A percentile compares a stretch with the other conserved stretches of the same genome.
Conservation (phyloP, 2,113 vertebrate genomes). For the Acanthochromis polyacanthus region DNA sequence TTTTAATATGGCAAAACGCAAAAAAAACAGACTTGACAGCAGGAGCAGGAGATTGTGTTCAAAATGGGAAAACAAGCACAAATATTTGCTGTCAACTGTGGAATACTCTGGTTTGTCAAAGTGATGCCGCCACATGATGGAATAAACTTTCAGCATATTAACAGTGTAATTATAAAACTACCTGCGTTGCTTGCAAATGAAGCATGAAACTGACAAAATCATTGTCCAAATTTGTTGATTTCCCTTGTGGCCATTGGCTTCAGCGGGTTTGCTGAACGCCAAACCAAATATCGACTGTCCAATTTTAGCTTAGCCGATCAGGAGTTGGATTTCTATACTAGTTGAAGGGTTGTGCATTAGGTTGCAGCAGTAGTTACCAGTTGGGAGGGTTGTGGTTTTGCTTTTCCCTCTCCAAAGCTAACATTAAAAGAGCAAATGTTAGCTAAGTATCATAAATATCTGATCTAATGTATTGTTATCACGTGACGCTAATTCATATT, state of each 20-base stretch:
- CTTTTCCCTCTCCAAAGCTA: too few species aligned
- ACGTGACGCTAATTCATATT: too few species aligned
- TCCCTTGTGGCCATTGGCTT: not conserved
- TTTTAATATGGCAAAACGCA: slow-evolving; percentile 17
- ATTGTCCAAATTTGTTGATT: slow-evolving; percentile 9
- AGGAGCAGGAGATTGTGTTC: slow-evolving; percentile 7
- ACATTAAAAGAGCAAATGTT: too few species aligned
- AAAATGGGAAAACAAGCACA: slow-evolving; percentile 22
- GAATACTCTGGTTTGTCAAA: slow-evolving; percentile 22
- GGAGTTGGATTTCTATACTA: too few species aligned
- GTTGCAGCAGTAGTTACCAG: too few species aligned
- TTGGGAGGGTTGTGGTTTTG: too few species aligned
- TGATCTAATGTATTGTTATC: too few species aligned
- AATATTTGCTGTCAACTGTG: slow-evolving; percentile 18
- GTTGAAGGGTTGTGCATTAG: not conserved
- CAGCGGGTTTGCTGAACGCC: not conserved
- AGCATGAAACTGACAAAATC: slow-evolving; percentile 2
- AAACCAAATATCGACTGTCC: not conserved
- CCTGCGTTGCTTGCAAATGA: not conserved
- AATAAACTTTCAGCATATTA: not conserved
- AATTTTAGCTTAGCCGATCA: not conserved
- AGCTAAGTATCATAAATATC: too few species aligned
- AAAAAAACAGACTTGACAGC: slow-evolving; percentile 29
- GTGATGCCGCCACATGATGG: not conserved
- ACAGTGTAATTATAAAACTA: slow-evolving; percentile 10